Percentiles rank a stretch among this genome's conserved stretches.
phyloP scores from a whole-genome alignment of 1,140 invertebrate species.

The Drosophila mauritiana region DNA sequence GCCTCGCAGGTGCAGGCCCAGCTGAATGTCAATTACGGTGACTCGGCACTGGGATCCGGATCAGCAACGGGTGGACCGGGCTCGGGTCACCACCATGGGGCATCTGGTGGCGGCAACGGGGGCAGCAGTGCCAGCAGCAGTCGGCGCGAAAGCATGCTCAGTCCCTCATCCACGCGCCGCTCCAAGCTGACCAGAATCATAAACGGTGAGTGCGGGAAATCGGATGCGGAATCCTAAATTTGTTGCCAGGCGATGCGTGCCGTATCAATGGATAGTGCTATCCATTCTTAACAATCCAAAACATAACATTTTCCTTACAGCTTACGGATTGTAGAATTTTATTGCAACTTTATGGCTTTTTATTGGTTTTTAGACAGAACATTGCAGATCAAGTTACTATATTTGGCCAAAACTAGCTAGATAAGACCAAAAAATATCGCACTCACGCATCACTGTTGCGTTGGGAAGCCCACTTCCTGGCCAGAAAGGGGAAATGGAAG shows the following conservation, averaged over 20 bases:
- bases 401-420: neutral
- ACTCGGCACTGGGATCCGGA: slow-evolving; percentile 57
- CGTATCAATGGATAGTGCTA: slow-evolving; percentile 44
- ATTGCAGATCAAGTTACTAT: too few species aligned
- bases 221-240: slow-evolving; percentile 32
- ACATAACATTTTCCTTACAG: too few species aligned
- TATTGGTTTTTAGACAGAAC: too few species aligned
- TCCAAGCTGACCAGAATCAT: slow-evolving; percentile 90
- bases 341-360: too few species aligned
- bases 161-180: slow-evolving; percentile 89
- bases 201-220: slow-evolving; percentile 87
- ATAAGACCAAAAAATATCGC: neutral
- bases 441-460: slow-evolving; percentile 1
- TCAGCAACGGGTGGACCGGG: slow-evolving; percentile 14
- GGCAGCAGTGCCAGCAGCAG: slow-evolving; percentile 69
- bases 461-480: neutral
- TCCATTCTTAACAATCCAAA: too few species aligned
- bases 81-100: slow-evolving; percentile 63
- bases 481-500: slow-evolving; percentile 13
- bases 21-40: slow-evolving; percentile 82
- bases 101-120: slow-evolving; percentile 43
- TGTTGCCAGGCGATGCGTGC: slow-evolving; percentile 49
- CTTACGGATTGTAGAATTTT: too few species aligned
- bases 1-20: slow-evolving; percentile 62
- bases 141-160: slow-evolving; percentile 87